These are phyloP conservation scores for Oncorhynchus clarkii DNA, from an alignment of 2,113 vertebrate genomes.

Conservation along the genomic window DNA sequence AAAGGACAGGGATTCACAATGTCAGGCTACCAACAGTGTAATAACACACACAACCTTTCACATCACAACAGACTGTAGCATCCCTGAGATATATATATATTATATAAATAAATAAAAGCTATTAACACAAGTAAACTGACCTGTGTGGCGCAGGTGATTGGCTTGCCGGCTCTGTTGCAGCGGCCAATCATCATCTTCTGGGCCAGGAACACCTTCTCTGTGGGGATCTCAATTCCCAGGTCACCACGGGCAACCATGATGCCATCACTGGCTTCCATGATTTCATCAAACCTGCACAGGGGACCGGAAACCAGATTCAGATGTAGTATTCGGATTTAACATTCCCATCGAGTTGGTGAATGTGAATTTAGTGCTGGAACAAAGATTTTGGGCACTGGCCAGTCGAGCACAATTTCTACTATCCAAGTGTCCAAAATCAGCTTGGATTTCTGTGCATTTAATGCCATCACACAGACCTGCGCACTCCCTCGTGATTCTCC, in stretches of 20 bases:
- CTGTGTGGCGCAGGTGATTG: slow-evolving; percentile 97
- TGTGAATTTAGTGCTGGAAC: too few relatives aligned
- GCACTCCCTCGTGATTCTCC: slow-evolving; percentile 96
- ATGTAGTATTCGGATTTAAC: too few relatives aligned
- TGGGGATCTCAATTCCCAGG: slow-evolving; percentile 95
- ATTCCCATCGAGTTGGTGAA: too few relatives aligned
- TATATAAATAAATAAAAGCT: neutral
- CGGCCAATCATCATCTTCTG: slow-evolving; percentile 99
- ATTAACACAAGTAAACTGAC: slow-evolving; percentile 54
- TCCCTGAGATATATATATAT: neutral
- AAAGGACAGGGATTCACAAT: neutral
- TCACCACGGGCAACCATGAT: slow-evolving; percentile 99
- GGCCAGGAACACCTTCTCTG: slow-evolving; percentile 95
- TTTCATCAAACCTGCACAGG: slow-evolving; percentile 89
- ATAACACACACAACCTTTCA: neutral
- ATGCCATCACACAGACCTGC: slow-evolving; percentile 76
- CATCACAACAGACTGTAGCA: neutral
- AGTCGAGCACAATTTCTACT: too few relatives aligned
- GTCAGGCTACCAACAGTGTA: neutral
- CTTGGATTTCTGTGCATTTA: neutral
- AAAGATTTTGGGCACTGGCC: too few relatives aligned
- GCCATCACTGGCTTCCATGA: slow-evolving; percentile 96
- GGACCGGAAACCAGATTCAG: neutral
- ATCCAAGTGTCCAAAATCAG: too few relatives aligned
- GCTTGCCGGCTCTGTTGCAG: slow-evolving; percentile 95